Base-by-base conservation (phyloP, 2,113 vertebrate genomes). In the Centropus bengalensis region DNA sequence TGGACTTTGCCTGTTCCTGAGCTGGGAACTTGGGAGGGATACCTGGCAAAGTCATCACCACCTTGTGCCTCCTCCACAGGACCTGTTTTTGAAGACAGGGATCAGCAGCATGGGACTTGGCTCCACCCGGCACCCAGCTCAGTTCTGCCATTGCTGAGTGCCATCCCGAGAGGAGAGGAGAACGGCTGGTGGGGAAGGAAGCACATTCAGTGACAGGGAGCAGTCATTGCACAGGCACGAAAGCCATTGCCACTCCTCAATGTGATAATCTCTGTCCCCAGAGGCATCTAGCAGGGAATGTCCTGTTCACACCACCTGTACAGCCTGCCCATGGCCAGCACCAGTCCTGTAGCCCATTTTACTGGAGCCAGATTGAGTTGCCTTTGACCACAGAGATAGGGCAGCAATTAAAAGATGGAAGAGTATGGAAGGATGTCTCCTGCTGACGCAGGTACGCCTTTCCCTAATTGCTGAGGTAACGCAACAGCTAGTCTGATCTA, bases 361-460 rank as follows among this genome's bases (percentile, higher is more conserved):
- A 38, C 38, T n/a, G n/a, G 8, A 71, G 15, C 5, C 38, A 56
- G 10, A 32, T 49, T 63, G 0, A 0, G 14, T 7, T 73, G 24
- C 5, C 16, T 76, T 59, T 42, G n/a, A 63, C 54, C 17, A 45
- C 28, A 74, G 32, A 47, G 22, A 42, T 75, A 17, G 4, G 38
- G 13, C 42, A 84, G 44, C 21, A 71, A 44, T 38, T 68, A 40
- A 51, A 90, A 73, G 17, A 30, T 15, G 16, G 3, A 23, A 49
- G n/a, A 32, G 23, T 47, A 49, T 16, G 44, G 66, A 67, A 68
- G 16, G 8, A 52, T 38, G 3, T 22, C 60, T 91, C 38, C 47
- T 78, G 47, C 51, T 10, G 2, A 51, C 0, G 1, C 12, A 73
- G 28, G 47, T 52, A 60, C 0, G 0, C 19, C 10, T 80, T 66